Conservation (phyloP, 2,113 vertebrate species). For the Gopherus evgoodei region DNA sequence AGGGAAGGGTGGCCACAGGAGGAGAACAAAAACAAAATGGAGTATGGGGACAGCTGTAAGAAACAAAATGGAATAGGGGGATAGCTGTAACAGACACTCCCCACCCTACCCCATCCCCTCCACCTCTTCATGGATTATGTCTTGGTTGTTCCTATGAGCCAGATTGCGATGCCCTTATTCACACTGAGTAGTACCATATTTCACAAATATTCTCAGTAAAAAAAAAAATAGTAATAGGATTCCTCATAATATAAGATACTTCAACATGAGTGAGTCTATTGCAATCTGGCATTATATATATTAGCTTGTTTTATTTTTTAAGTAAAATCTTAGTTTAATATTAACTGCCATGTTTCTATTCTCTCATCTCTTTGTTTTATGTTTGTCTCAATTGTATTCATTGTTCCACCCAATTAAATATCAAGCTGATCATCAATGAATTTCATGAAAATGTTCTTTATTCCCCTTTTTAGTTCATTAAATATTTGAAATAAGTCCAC, state of each 20-base stretch:
- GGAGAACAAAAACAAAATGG: too few relatives aligned
- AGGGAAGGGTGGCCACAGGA: too few relatives aligned
- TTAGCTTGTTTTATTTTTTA: background rate
- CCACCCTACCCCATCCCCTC: background rate
- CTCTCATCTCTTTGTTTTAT: background rate
- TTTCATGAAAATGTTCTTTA: background rate
- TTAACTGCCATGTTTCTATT: background rate
- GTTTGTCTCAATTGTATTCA: background rate
- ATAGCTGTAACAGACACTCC: too few relatives aligned
- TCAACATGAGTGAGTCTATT: background rate
- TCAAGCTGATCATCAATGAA: background rate
- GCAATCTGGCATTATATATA: background rate
- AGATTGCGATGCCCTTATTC: background rate
- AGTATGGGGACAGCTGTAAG: too few relatives aligned
- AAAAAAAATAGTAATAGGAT: background rate
- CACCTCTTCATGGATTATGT: background rate
- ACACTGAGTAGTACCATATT: background rate
- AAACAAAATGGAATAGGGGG: too few relatives aligned
- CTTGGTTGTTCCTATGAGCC: background rate
- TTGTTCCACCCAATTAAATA: background rate
- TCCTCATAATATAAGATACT: background rate
- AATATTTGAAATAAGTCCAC: background rate
- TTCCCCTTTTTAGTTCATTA: background rate
- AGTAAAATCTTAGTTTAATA: background rate
- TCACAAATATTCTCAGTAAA: background rate